These are phyloP conservation scores for Tromatobia lineatoria DNA, from an alignment of 2,888 invertebrate genomes.

Conservation along the genomic window DNA sequence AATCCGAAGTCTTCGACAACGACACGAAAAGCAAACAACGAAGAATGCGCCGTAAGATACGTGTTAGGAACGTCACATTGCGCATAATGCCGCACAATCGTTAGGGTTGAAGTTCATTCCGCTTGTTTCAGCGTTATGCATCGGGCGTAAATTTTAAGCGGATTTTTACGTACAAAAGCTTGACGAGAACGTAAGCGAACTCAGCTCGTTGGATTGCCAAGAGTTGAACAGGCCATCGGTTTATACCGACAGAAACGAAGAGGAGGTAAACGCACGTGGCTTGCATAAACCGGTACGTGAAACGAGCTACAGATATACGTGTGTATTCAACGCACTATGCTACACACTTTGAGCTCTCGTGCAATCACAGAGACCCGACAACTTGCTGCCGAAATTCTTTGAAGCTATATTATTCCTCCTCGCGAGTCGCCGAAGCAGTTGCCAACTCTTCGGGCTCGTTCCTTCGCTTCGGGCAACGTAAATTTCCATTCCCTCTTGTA, in stretches of 20 bases:
- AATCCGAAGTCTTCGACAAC: not conserved
- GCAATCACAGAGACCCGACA: not conserved
- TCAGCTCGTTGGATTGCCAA: constrained; percentile 23
- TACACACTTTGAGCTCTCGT: constrained; percentile 9
- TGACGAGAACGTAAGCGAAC: constrained; percentile 23
- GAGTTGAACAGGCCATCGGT: constrained; percentile 46
- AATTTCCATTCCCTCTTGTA: constrained; percentile 52
- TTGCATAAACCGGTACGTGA: constrained; percentile 59
- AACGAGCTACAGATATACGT: constrained; percentile 24
- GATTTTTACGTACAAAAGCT: constrained; percentile 18
- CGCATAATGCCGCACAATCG: constrained; percentile 38
- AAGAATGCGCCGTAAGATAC: not conserved
- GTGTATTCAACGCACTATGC: not conserved
- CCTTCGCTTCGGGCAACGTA: constrained; percentile 41
- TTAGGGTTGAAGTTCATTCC: constrained; percentile 52
- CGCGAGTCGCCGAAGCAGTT: constrained; percentile 9
- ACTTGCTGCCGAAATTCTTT: constrained; percentile 53
- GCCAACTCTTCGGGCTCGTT: constrained; percentile 5
- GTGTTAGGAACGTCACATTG: constrained; percentile 27
- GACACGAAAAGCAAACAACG: not conserved
- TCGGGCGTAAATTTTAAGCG: constrained; percentile 6
- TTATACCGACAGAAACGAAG: constrained; percentile 30
- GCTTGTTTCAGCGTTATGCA: constrained; percentile 46
- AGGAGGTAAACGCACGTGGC: constrained; percentile 60
- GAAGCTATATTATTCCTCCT: constrained; percentile 36